These are phyloP conservation scores for Heliconius aoede DNA, from an alignment of 2,888 invertebrate species.

Conservation along the genomic window DNA sequence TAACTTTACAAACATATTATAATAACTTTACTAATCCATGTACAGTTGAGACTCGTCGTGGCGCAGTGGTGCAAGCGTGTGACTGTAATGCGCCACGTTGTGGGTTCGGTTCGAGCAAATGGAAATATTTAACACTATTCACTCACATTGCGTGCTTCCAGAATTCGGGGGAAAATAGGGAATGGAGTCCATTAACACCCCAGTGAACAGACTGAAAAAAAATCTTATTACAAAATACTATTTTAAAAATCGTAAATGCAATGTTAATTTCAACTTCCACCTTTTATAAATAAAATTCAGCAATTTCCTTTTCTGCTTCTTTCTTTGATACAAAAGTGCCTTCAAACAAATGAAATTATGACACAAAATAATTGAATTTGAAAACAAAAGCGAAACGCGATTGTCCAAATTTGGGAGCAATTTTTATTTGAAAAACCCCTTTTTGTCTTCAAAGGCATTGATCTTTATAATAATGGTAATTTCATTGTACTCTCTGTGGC, in stretches of 20 bases:
- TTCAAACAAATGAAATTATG: slow-evolving; percentile 24
- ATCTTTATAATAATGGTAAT: slow-evolving; percentile 44
- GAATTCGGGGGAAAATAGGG: no score
- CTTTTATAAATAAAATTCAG: neutral
- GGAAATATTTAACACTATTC: no score
- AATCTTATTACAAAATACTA: neutral
- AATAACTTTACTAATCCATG: no score
- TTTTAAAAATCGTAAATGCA: slow-evolving; percentile 1
- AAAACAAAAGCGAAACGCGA: slow-evolving; percentile 23
- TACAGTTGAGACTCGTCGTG: no score
- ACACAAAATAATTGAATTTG: slow-evolving; percentile 25
- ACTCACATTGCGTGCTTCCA: no score
- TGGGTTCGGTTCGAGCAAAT: no score
- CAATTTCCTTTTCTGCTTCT: slow-evolving; percentile 13
- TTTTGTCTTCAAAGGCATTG: slow-evolving; percentile 36
- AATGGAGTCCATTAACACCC: no score
- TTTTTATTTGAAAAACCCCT: slow-evolving; percentile 31
- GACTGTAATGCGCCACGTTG: no score
- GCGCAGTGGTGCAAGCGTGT: no score
- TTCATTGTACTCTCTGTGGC: slow-evolving; percentile 43
- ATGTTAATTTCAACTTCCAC: neutral
- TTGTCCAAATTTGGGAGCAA: slow-evolving; percentile 23
- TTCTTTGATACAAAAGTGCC: slow-evolving; percentile 15
- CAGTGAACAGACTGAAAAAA: no score
- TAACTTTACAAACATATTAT: no score